Evolutionary conservation across 2,888 invertebrate genomes (phyloP).

Genomic region (Hypsopygia costalis): DNA sequence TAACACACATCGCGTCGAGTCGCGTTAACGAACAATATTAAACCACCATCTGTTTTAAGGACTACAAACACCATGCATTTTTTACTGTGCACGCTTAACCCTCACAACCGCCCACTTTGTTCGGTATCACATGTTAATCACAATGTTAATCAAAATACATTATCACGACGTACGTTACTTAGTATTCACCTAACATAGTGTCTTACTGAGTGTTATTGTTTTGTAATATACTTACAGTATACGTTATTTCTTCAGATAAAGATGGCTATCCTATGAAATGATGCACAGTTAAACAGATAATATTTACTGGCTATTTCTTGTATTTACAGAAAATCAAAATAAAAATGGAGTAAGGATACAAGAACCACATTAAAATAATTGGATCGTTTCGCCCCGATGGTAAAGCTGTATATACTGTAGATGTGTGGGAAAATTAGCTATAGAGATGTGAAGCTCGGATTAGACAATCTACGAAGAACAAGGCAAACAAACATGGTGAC

Average conservation of each 20-base stretch:
- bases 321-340: constrained; percentile 71
- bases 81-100: constrained; percentile 53
- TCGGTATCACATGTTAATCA: constrained; percentile 45
- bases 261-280: constrained; percentile 87
- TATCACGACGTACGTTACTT: constrained; percentile 49
- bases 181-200: constrained; percentile 75
- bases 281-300: constrained; percentile 89
- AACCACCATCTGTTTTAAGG: constrained; percentile 67
- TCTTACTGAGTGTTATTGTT: constrained; percentile 78
- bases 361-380: constrained; percentile 34
- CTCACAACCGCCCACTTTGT: constrained; percentile 38
- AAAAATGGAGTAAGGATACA: constrained; percentile 50
- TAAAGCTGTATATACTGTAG: constrained; percentile 16
- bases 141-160: constrained; percentile 49
- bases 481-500: constrained; percentile 17
- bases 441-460: constrained; percentile 38
- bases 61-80: constrained; percentile 71
- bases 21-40: constrained; percentile 43
- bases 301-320: constrained; percentile 83
- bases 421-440: constrained; percentile 24
- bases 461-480: constrained; percentile 21
- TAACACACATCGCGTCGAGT: constrained; percentile 42
- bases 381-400: constrained; percentile 23
- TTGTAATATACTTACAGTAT: constrained; percentile 80
- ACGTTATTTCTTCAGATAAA: constrained; percentile 81